Evolutionary conservation across 2,113 vertebrate genomes (phyloP), one percentile per base, ranked within the genome.

Genomic region (Odontophorus gujanensis): DNA sequence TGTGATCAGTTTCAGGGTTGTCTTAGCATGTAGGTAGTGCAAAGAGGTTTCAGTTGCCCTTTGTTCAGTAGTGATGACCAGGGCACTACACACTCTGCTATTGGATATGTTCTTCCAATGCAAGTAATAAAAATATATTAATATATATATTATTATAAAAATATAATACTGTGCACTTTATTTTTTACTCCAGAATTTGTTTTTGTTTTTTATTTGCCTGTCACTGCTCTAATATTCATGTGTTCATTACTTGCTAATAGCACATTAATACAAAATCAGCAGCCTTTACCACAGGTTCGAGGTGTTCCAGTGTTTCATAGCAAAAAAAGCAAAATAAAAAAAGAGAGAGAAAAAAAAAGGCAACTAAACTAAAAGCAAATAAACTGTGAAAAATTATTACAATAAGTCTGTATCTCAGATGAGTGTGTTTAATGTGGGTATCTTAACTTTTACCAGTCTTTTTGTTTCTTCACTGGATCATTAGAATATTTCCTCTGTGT

Each of bases 401-500:
- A 74, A 45, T 18, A 90, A 71, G 38, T 17, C n/a, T 75, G 30
- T 25, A 3, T 61, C 74, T 73, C 67, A 38, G 13, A 26, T 38
- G 17, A 81, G 68, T 59, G 6, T 83, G 65, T 83, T 94, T 86
- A 77, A 61, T 88, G 34, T 72, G 63, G 4, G 5, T 32, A 8
- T 50, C 89, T 32, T 58, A 43, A 85, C 5, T 85, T 81, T 40
- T 67, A 79, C 14, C 38, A 57, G 14, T 47, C 65, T 89, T 89
- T 38, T 43, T 10, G 17, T 77, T 91, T 93, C 68, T 85, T 28
- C 40, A 40, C n/a, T 71, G 65, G 87, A 95, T 85, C 81, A 95
- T 89, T 75, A 95, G 72, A 20, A 3, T 47, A 74, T 20, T 90
- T 95, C 40, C 53, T 80, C 61, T 85, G 59, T 78, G 36, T 38